Evolutionary conservation across 2,113 vertebrate genomes (phyloP), one percentile per base, ranked within the genome.

Genomic region (Passer montanus): DNA sequence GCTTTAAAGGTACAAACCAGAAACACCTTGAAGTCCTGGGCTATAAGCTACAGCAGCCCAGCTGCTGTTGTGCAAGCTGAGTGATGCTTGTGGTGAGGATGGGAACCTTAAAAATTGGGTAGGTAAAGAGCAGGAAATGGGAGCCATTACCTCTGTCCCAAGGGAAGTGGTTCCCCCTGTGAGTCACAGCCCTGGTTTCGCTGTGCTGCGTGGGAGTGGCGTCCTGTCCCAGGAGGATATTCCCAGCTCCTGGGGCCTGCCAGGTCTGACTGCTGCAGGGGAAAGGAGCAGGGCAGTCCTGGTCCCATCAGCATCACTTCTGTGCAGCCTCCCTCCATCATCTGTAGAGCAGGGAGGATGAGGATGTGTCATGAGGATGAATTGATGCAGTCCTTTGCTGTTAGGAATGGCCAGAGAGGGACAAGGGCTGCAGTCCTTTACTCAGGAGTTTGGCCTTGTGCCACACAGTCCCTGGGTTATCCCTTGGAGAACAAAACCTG

Each of bases 141-240:
- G 89, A 94, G 84, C 96, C 94, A 97, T 97, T 97, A 94, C 35
- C 73, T 69, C 64, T 91, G 31, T 94, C 91, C 93, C 89, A 95
- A 89, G 94, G 96, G 96, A 97, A 96, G 93, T 97, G 94, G 94
- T 91, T 97, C 93, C 94, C 75, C 73, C 60, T 2, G 9, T 97
- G 96, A 97, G 78, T 96, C 96, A 97, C 84, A 84, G 86, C 33
- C 66, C 87, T 91, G 93, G 93, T 88, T 96, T 94, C 4, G 9
- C 43, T 0, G 4, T 73, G 66, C 60, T 35, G n/a, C 0, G 1
- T 90, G 91, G 96, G 95, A 91, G 95, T 76, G 90, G 64, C 0
- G 4, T 94, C 87, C 87, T 93, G 78, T 94, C 55, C 82, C 73
- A 30, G 59, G 37, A 7, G 13, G 72, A 92, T 93, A 27, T 86